Evolutionary conservation across 2,888 invertebrate species (phyloP).

Genomic region (Coecobrya sp.): DNA sequence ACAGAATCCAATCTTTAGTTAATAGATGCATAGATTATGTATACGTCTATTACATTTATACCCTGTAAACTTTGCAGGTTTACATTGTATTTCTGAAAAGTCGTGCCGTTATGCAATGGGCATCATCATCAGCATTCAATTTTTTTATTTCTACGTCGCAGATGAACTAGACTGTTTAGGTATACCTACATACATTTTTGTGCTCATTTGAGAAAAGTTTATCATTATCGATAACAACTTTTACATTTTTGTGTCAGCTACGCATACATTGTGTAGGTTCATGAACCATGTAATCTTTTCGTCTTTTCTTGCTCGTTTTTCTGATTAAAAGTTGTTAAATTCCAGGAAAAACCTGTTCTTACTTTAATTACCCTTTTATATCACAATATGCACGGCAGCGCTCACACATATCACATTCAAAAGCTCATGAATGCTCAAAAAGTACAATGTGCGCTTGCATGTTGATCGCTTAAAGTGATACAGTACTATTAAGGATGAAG

Average conservation of each 20-base stretch:
- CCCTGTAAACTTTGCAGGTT: not conserved
- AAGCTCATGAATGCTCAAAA: constrained; percentile 3
- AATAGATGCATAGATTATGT: constrained; percentile 26
- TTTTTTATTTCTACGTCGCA: not conserved
- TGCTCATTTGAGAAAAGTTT: constrained; percentile 38
- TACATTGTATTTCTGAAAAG: constrained; percentile 8
- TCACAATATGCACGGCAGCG: constrained; percentile 39
- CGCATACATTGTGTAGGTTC: constrained; percentile 27
- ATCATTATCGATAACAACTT: constrained; percentile 63
- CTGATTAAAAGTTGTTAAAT: constrained; percentile 81
- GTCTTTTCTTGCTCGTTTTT: constrained; percentile 71
- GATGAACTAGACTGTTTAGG: not conserved
- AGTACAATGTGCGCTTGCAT: constrained; percentile 14
- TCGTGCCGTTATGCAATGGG: constrained; percentile 19
- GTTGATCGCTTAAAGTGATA: constrained; percentile 19
- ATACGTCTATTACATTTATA: not conserved
- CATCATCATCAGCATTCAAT: not conserved
- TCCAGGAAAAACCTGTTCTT: constrained; percentile 82
- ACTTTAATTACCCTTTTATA: constrained; percentile 80
- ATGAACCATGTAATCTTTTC: constrained; percentile 59
- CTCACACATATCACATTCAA: constrained; percentile 10
- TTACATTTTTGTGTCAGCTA: constrained; percentile 59
- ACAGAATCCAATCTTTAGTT: constrained; percentile 70
- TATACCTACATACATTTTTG: constrained; percentile 7
- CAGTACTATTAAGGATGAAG: constrained; percentile 27